Percentiles rank a stretch among this genome's conserved stretches.
These are phyloP conservation scores for Scaptomyza montana DNA, from an alignment of 1,140 invertebrate species.

Conservation along the genomic window DNA sequence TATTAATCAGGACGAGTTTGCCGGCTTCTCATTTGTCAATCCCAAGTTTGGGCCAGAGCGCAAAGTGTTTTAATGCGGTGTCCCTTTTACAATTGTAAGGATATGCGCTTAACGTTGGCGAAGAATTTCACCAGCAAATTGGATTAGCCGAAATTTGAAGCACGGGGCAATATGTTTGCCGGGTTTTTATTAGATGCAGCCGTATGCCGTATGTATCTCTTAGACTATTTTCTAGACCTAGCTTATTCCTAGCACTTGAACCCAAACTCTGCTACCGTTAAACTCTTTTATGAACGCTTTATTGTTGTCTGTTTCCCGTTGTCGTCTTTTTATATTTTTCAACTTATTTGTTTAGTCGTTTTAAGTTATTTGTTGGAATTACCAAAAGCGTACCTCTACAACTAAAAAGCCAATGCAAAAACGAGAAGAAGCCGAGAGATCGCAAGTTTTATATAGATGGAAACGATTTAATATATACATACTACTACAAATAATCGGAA, in stretches of 20 bases:
- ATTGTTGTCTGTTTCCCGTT: constrained; percentile 75
- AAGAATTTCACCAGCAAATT: constrained; percentile 30
- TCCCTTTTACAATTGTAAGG: constrained; percentile 9
- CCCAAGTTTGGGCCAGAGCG: constrained; percentile 93
- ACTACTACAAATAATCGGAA: constrained; percentile 8
- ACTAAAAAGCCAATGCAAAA: no score
- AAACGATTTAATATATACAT: constrained; percentile 1
- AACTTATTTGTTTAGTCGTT: constrained; percentile 53
- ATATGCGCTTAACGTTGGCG: constrained; percentile 29
- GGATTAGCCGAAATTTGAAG: constrained; percentile 37
- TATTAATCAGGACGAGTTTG: constrained; percentile 98
- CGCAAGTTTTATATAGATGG: constrained; percentile 25
- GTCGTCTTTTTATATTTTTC: constrained; percentile 46
- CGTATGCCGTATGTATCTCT: constrained; percentile 37
- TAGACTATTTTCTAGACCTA: constrained; percentile 52
- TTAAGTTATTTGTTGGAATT: constrained; percentile 55
- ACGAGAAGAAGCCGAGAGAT: constrained; percentile 7
- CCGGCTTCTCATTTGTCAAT: constrained; percentile 98
- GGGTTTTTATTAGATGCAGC: constrained; percentile 41
- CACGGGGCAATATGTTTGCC: constrained; percentile 35
- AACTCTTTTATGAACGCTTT: constrained; percentile 53
- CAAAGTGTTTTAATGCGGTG: constrained; percentile 76
- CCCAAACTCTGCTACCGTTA: constrained; percentile 55
- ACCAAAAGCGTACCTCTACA: constrained; percentile 40
- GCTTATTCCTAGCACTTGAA: constrained; percentile 56